Conservation (phyloP, 2,797 vertebrate genomes). For the Rhinatrema bivittatum region DNA sequence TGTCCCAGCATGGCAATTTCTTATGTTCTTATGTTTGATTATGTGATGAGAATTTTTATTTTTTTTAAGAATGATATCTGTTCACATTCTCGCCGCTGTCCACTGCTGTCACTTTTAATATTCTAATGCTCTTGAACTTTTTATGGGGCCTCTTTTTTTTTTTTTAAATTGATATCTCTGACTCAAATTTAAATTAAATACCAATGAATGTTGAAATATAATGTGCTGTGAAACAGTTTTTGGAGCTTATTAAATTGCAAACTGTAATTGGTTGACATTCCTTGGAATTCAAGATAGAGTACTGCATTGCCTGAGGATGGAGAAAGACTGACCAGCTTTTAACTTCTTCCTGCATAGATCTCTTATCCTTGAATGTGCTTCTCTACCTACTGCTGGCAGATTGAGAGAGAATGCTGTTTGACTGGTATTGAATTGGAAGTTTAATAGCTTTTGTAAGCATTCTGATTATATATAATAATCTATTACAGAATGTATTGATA, state of each 20-base stretch:
- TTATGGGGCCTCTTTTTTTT: constrained; percentile 5
- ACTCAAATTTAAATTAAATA: constrained; percentile 36
- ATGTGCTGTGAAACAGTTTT: constrained; percentile 24
- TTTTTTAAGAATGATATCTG: constrained; percentile 21
- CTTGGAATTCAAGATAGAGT: constrained; percentile 5
- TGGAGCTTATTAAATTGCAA: constrained; percentile 16
- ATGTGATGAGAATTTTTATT: not conserved
- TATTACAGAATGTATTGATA: no score
- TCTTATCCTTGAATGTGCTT: constrained; percentile 11
- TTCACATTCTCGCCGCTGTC: constrained; percentile 14
- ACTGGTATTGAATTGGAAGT: no score
- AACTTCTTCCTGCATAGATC: constrained; percentile 4
- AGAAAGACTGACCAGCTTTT: not conserved
- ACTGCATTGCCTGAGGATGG: constrained; percentile 6
- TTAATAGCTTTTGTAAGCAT: no score
- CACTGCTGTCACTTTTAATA: constrained; percentile 7
- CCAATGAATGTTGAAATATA: constrained; percentile 33
- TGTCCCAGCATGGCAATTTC: no score
- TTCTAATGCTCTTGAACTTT: constrained; percentile 19
- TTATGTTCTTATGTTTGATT: no score
- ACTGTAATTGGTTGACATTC: constrained; percentile 10
- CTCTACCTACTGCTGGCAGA: no score
- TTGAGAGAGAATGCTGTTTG: no score
- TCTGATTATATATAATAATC: no score
- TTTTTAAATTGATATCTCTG: constrained; percentile 29